phyloP scores from a whole-genome alignment of 2,113 vertebrate genomes.

The Casuarius casuarius region DNA sequence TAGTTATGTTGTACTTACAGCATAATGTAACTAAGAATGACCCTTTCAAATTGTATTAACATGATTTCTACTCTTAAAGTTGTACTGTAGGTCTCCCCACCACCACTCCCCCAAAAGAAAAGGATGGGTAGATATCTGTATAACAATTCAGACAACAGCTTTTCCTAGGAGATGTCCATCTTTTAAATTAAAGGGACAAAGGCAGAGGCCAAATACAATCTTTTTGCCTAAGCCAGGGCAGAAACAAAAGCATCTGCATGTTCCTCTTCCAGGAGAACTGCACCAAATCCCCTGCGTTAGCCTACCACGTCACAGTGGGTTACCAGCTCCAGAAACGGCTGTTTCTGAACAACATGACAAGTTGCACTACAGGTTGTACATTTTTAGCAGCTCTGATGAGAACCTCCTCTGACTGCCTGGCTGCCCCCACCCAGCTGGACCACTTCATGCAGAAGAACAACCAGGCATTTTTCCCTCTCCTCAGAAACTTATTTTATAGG shows the following conservation, averaged over 20 bases:
- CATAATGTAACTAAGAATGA: background rate
- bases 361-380: accelerated
- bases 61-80: background rate
- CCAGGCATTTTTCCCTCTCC: background rate
- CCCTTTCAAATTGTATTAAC: background rate
- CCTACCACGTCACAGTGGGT: background rate
- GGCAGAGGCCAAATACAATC: background rate
- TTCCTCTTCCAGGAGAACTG: background rate
- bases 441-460: background rate
- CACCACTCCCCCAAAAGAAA: background rate
- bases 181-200: background rate
- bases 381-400: accelerated
- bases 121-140: background rate
- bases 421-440: background rate
- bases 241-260: background rate
- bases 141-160: background rate
- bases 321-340: background rate
- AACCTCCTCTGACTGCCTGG: background rate
- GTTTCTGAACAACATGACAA: background rate
- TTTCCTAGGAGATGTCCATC: background rate
- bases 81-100: background rate
- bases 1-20: accelerated
- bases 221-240: background rate
- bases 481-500: background rate
- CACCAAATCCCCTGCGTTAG: background rate